These are phyloP conservation scores for Triplophysa rosa DNA, from an alignment of 2,113 vertebrate genomes.

Conservation along the genomic window DNA sequence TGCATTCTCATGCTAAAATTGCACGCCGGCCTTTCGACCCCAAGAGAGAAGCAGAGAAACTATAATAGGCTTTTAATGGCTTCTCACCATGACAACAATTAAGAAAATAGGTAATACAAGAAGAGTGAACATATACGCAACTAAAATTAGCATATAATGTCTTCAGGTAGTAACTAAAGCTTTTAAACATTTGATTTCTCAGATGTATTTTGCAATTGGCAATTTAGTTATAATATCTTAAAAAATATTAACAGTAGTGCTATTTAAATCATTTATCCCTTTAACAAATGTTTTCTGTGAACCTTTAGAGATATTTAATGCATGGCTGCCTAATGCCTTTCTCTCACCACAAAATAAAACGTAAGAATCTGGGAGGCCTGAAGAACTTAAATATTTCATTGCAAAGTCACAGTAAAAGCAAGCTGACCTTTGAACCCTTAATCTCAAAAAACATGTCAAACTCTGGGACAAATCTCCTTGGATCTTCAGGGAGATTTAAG, in stretches of 20 bases:
- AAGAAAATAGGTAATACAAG: constrained; percentile 49
- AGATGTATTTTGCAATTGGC: background rate
- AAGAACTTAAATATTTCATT: background rate
- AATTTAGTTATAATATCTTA: background rate
- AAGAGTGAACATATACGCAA: constrained; percentile 21
- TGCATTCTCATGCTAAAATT: constrained; percentile 43
- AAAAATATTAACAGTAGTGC: too few species aligned
- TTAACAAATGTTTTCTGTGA: background rate
- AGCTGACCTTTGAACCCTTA: constrained; percentile 2
- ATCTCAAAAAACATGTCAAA: background rate
- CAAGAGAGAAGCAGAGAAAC: constrained; percentile 44
- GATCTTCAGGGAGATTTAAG: background rate
- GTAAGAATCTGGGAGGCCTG: background rate
- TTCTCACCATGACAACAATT: constrained; percentile 54
- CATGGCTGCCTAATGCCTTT: background rate
- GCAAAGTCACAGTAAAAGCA: background rate
- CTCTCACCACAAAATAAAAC: background rate
- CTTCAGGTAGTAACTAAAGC: background rate
- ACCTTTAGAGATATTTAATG: background rate
- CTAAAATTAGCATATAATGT: background rate
- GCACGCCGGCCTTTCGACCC: constrained; percentile 50
- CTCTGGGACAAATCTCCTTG: background rate
- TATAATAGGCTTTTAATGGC: constrained; percentile 49
- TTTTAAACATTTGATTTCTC: background rate
- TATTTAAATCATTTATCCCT: too few species aligned